Conservation (phyloP, 2,113 vertebrate genomes). For the Prinia subflava region DNA sequence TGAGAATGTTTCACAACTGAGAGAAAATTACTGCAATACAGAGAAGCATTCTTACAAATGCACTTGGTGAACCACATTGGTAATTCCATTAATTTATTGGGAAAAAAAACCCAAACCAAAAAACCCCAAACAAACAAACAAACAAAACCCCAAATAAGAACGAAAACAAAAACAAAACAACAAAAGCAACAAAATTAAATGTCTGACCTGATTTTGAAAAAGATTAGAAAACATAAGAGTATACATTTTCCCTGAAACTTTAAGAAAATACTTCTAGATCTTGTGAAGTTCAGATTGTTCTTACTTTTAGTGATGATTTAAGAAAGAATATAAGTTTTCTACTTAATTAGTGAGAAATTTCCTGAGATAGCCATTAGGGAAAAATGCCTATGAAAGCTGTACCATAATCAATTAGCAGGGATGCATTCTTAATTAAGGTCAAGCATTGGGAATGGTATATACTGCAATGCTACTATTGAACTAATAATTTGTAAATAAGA, state of each 20-base stretch:
- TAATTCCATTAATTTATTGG: neutral
- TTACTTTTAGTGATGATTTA: neutral
- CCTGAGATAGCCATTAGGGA: conserved; percentile 15
- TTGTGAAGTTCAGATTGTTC: neutral
- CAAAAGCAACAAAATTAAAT: neutral
- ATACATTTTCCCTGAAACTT: neutral
- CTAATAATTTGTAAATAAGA: conserved; percentile 43
- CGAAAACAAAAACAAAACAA: no score
- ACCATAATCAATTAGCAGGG: conserved; percentile 54
- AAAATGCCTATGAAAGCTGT: conserved; percentile 7
- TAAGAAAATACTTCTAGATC: neutral
- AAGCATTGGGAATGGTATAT: conserved; percentile 21
- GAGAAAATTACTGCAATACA: neutral
- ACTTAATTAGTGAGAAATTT: conserved; percentile 46
- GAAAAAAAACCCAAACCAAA: neutral
- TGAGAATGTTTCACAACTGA: neutral
- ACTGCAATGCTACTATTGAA: conserved; percentile 3
- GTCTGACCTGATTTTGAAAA: neutral
- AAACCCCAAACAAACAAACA: no score
- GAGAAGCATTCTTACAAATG: neutral
- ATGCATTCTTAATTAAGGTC: conserved; percentile 57
- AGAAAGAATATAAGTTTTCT: conserved; percentile 11
- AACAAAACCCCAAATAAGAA: no score
- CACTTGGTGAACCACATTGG: neutral
- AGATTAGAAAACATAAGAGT: neutral